Base-by-base conservation (phyloP, 2,113 vertebrate species). In the Epinephelus fuscoguttatus region DNA sequence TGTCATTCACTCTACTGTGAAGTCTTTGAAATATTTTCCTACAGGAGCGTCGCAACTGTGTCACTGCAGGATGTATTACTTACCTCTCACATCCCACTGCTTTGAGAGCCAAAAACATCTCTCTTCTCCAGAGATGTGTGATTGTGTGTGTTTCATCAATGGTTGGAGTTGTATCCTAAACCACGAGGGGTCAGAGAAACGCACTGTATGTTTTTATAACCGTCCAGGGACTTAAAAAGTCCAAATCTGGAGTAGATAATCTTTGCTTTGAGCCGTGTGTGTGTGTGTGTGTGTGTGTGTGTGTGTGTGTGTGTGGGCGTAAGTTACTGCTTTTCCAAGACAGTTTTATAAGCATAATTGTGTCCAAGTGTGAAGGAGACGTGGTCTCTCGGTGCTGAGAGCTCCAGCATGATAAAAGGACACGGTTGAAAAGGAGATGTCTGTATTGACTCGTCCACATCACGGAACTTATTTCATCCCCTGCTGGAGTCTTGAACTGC, bases 101-200 rank as follows among this genome's bases (percentile, higher is more conserved):
- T 84, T 85, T 75, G 70, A 81, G 59, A 75, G 88, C 75, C 82
- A 89, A 91, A 89, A 90, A 87, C 73, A 87, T 75, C 61, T 74
- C 7, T 40, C 63, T 72, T 82, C 76, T 80, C 63, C 59, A 71
- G 78, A 85, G 83, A 71, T 33, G 52, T 68, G 30, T 19, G 25
- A 70, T 75, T 75, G 52, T 63, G 37, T 77, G 59, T 63, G 70
- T 74, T 45, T 86, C 64, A 61, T 83, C 68, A 50, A 40, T 68
- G 82, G 27, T 64, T 70, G 4, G 47, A 75, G 47, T 68, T 85
- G 63, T 76, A 73, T 87, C 66, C 67, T 70, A 64, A 84, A 73
- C 64, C 70, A 6, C 11, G 15, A 78, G 45, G 61, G 82, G 21
- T 60, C 70, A 60, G 60, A 67, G 63, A 77, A 84, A 79, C 56